Base-by-base conservation (phyloP, 2,888 invertebrate species). In the Hirudinaria manillensis region DNA sequence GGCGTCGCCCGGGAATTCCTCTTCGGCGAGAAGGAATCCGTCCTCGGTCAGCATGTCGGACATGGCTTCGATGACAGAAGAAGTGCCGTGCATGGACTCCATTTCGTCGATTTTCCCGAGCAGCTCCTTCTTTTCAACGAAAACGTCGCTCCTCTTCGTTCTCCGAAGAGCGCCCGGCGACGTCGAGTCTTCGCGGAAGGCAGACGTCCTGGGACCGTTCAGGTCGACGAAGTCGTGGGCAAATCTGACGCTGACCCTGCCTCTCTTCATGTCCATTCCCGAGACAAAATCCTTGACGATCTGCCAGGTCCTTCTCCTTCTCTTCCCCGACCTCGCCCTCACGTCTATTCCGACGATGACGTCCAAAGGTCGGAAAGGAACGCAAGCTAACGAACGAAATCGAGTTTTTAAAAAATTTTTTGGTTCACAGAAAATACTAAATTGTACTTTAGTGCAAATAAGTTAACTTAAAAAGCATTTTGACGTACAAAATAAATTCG, bases 241-340 rank as follows among this genome's bases (percentile, higher is more conserved):
- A n/a, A 72, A 72, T 51, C 72, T 51, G 4, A 72, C 55, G n/a
- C 29, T 72, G 19, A 72, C 72, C 21, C 32, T 72, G 24, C 55
- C 55, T 16, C 55, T 45, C 27, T 51, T 34, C 72, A 72, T 72
- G 27, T 72, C 72, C 29, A 72, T 7, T 32, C 53, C 51, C 32
- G 45, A 19, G 27, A 72, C 55, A 27, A 55, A 27, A 32, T 72
- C 72, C 21, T 72, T 72, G 6, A 72, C 72, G 7, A 72, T 55
- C 72, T 53, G 45, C 72, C 72, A 72, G 32, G 21, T 24, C 16
- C 29, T 7, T 29, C 29, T 61, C 13, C 61, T 61, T 24, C 61
- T 61, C 29, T 61, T 61, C 4, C 61, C 29, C 19, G 61, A 29
- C 29, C 61, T 24, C 10, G 61, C 7, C 29, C 61, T 24, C 6